A percentile compares a stretch with the other conserved stretches of the same genome.
These are phyloP conservation scores for Leucophenga montana DNA, from an alignment of 2,888 invertebrate genomes.

Conservation along the genomic window DNA sequence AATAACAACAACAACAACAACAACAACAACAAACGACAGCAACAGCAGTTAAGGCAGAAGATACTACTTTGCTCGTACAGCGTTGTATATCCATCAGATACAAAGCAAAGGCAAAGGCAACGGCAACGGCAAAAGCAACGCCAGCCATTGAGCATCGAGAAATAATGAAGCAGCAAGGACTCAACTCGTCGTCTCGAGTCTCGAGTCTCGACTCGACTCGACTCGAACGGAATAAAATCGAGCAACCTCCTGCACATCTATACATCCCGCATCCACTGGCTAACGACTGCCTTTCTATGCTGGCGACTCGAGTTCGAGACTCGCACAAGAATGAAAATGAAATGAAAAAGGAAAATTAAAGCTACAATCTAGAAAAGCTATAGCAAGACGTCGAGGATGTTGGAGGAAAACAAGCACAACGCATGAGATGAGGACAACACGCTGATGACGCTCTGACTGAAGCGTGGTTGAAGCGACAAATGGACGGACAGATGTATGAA, in stretches of 20 bases:
- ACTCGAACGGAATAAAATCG: constrained; percentile 51
- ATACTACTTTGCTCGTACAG: constrained; percentile 29
- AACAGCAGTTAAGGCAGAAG: constrained; percentile 27
- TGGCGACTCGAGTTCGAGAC: neutral
- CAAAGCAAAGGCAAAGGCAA: constrained; percentile 63
- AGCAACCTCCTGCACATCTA: too few relatives aligned
- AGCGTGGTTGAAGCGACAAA: too few relatives aligned
- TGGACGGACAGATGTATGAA: too few relatives aligned
- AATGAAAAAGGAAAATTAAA: constrained; percentile 28
- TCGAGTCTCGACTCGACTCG: constrained; percentile 40
- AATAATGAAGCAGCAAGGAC: constrained; percentile 68
- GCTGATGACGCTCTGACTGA: neutral
- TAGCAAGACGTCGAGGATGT: too few relatives aligned
- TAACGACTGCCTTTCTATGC: constrained; percentile 50
- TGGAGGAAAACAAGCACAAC: constrained; percentile 1
- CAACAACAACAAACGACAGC: constrained; percentile 12
- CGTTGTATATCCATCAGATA: constrained; percentile 66
- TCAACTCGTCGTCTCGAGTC: constrained; percentile 43
- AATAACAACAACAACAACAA: constrained; percentile 29
- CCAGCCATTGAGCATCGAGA: constrained; percentile 53
- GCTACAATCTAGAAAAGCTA: constrained; percentile 9
- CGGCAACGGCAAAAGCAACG: constrained; percentile 14
- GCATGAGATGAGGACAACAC: constrained; percentile 3
- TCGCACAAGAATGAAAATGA: constrained; percentile 44
- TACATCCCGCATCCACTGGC: too few relatives aligned